Base-by-base conservation (phyloP, 2,113 vertebrate species). In the Oenanthe oenanthe region DNA sequence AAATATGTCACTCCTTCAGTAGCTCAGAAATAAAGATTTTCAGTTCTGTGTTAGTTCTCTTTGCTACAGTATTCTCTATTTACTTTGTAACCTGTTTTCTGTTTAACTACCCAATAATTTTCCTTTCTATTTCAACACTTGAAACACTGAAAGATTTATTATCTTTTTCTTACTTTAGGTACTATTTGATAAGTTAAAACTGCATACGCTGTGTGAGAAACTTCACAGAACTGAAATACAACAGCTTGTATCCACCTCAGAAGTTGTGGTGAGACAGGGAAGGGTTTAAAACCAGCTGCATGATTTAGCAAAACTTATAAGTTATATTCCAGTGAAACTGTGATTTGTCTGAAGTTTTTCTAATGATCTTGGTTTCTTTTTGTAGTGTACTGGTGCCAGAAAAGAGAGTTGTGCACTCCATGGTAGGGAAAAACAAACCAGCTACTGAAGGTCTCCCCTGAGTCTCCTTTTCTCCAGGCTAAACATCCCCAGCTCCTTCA, bases 181-280 rank as follows among this genome's bases (percentile, higher is more conserved):
- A 71, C 97, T 99, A 29, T 99, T 99, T 94, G 98, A 98, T 78
- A 99, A 99, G 83, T 96, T 99, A 42, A 98, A 97, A 57, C 98
- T 99, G 48, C 98, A 99, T 38, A 92, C 97, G 6, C 94, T 96
- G 45, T 98, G 98, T 94, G 98, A 98, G 89, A 98, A 97, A 42
- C 92, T 99, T 67, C 98, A 98, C 47, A 98, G 82, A 96, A 98
- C 98, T 17, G 87, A 98, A 84, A 97, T 97, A 61, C 98, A 96
- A 57, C 98, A 98, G 34, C 96, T 98, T 16, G 98, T 97, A 54
- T 99, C 99, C 32, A 99, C 99, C 15, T 99, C 99, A 6, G 99
- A 99, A 96, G 97, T 97, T 21, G 97, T 98, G 95, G 99, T 99
- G 97, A 96, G 97, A 70, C 3, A 22, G 22, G 21, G n/a, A 48